These are phyloP conservation scores for Sebastiscus albofasciatus DNA, from an alignment of 2,797 vertebrate genomes.

Conservation along the genomic window DNA sequence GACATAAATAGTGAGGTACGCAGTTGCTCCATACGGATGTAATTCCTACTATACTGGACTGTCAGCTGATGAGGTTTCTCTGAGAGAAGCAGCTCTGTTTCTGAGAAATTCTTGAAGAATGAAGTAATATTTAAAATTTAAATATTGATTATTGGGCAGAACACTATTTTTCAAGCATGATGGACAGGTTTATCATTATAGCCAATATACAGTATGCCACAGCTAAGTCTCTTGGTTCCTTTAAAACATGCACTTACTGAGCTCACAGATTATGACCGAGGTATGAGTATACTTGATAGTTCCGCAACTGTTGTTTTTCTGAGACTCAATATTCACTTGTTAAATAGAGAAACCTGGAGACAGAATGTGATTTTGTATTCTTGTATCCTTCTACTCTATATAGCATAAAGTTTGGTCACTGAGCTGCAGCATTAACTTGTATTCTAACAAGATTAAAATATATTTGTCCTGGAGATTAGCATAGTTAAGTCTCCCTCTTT, in stretches of 20 bases:
- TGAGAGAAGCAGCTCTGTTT: background rate
- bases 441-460: slow-evolving; percentile 99
- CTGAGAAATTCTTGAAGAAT: background rate
- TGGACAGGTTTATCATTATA: background rate
- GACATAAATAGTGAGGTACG: background rate
- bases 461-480: slow-evolving; percentile 99
- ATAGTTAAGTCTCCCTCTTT: slow-evolving; percentile 92
- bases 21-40: background rate
- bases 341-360: slow-evolving; percentile 13
- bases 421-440: slow-evolving; percentile 98
- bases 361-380: slow-evolving; percentile 62
- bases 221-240: background rate
- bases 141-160: background rate
- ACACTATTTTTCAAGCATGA: background rate
- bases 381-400: slow-evolving; percentile 63
- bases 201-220: background rate
- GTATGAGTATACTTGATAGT: slow-evolving; percentile 29
- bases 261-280: background rate
- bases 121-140: background rate
- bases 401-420: slow-evolving; percentile 91
- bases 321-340: background rate
- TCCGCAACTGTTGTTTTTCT: slow-evolving; percentile 53
- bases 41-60: background rate
- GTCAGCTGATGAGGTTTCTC: background rate
- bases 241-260: background rate